A percentile compares a stretch with the other conserved stretches of the same genome.
phyloP scores from a whole-genome alignment of 2,797 vertebrate genomes.

The Hydrophis major region DNA sequence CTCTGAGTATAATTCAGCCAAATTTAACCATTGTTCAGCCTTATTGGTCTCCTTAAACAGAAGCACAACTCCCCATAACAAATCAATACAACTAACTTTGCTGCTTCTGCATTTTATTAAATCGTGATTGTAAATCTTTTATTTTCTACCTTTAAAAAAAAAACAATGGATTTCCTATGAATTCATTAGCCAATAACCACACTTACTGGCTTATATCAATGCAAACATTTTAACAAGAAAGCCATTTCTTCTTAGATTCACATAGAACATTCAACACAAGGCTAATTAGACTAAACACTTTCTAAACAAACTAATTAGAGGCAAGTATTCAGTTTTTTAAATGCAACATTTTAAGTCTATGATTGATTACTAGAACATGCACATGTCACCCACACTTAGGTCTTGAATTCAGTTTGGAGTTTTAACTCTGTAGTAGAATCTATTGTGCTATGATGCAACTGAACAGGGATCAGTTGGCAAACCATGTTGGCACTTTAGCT shows the following conservation, averaged over 20 bases:
- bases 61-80: neutral
- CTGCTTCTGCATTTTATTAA: neutral
- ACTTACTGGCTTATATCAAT: neutral
- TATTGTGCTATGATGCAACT: conserved; percentile 2
- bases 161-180: neutral
- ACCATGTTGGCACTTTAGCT: neutral
- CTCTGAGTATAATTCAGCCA: neutral
- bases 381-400: neutral
- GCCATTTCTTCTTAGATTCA: neutral
- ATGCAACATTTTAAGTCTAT: neutral
- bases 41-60: neutral
- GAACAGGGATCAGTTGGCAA: neutral
- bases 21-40: neutral
- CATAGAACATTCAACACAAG: conserved; percentile 6
- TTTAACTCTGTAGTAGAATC: neutral
- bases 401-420: neutral
- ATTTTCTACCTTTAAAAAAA: neutral
- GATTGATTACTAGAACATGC: neutral
- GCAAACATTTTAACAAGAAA: neutral
- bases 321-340: neutral
- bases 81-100: neutral
- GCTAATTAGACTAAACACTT: neutral
- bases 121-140: neutral
- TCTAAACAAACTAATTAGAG: neutral
- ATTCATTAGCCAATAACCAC: neutral